Base-by-base conservation (phyloP, 2,797 vertebrate species). In the Chromobotia macracanthus region DNA sequence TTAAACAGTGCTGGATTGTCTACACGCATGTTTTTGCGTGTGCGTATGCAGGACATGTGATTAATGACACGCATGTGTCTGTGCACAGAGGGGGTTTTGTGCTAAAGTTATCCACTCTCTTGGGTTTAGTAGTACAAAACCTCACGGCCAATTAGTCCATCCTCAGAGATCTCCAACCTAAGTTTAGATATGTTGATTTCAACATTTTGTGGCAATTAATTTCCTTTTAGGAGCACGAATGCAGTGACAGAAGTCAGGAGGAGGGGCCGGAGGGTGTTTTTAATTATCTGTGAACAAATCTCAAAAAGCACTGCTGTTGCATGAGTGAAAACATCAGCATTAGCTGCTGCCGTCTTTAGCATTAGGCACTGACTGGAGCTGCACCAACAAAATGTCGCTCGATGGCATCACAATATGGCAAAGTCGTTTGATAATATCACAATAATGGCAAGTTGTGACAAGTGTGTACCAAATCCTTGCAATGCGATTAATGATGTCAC, bases 121-220 rank as follows among this genome's bases (percentile, higher is more conserved):
- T 74, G 81, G 80, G 83, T 89, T 91, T 82, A 89, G 86, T 86
- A 84, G 81, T 84, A 79, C 72, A 84, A 82, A 93, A 92, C 89
- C 90, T 87, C 92, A 75, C 63, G 87, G 87, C 90, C 90, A 93
- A 93, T 93, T 93, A 93, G 91, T 83, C 84, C 84, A 87, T 91
- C 91, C 91, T 90, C 86, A 77, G 90, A 91, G 90, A 91, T 56
- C 89, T 46, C 28, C 35, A 51, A 75, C 87, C 80, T 90, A 90
- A 91, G 91, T 91, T 92, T 89, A 93, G 91, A 80, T 35, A 25
- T 71, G 44, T 81, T 82, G 78, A 82, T 84, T 86, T 82, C 69
- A 82, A 75, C 70, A 80, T 84, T 84, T 78, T 72, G 55, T 70
- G 80, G 78, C 64, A 73, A 84, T 84, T 86, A 81, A 74, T 73